Evolutionary conservation across 2,888 invertebrate species (phyloP), one percentile per base, ranked within the genome.

Genomic region (Opisthograptis luteolata): DNA sequence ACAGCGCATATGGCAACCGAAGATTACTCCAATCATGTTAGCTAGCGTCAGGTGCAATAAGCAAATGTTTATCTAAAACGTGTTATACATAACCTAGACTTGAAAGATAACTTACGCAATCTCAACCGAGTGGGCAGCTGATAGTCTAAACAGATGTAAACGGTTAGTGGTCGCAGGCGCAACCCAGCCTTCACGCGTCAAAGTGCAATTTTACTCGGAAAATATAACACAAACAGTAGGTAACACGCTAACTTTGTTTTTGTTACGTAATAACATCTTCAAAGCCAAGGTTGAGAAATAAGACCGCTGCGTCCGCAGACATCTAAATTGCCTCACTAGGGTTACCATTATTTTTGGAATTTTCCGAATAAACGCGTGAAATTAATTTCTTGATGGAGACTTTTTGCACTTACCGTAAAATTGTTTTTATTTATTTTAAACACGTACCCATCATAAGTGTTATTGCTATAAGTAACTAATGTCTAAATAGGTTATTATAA

Each of bases 281-380:
- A 72, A 70, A 70, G 71, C 66, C 73, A 73, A 73, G 72, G 73
- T 57, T 68, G 55, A 32, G 32, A 43, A 54, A 62, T 55, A 49
- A 59, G 49, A 47, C 27, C 40, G 27, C 32, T 42, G 40, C 28
- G 43, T n/a, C 40, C 52, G 54, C 46, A 58, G 52, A 53, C 58
- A 50, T 52, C 47, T 62, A 48, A 56, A 58, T 56, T 45, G 40
- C 31, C 40, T 39, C 40, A 32, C 28, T 17, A 22, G 32, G 39
- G 40, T 8, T 34, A 35, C 39, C 40, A 20, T 15, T n/a, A 6
- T 25, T 49, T 34, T 8, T 3, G 4, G n/a, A 25, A 12, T 32
- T 19, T 5, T 27, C 8, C 15, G 49, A 43, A 49, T 17, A 40
- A 9, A 2, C 0, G 8, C 6, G 24, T 8, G 7, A 8, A 24